Evolutionary conservation across 2,113 vertebrate species (phyloP).

Genomic region (Leuciscus idus): DNA sequence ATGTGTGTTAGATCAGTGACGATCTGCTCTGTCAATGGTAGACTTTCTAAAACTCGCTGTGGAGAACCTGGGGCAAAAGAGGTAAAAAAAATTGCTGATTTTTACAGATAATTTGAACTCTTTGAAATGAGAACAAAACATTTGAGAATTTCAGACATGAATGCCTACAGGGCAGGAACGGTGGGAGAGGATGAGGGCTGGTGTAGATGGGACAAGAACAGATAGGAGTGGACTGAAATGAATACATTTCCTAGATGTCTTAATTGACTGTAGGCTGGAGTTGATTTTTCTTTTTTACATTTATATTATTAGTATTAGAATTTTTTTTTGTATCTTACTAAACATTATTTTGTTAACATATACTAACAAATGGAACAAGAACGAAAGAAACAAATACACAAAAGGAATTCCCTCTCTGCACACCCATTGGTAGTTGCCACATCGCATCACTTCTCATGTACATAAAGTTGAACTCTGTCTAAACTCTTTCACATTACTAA

Average conservation of each 20-base stretch:
- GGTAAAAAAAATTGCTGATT: conserved; percentile 10
- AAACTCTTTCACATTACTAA: neutral
- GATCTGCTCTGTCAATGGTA: neutral
- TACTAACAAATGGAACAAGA: no score
- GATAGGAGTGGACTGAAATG: neutral
- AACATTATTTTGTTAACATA: neutral
- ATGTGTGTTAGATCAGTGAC: neutral
- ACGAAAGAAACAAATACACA: neutral
- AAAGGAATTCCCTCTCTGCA: neutral
- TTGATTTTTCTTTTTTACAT: neutral
- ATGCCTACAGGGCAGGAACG: conserved; percentile 22
- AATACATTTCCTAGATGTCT: neutral
- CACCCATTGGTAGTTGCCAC: neutral
- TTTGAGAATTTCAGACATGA: neutral
- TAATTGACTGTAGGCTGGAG: neutral
- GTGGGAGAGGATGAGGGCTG: neutral
- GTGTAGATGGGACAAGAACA: neutral
- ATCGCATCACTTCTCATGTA: neutral
- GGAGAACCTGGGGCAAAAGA: conserved; percentile 13
- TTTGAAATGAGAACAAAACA: conserved; percentile 17
- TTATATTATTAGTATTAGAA: neutral
- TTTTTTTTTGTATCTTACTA: neutral
- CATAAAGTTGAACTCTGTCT: neutral
- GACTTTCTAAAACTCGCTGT: conserved; percentile 12
- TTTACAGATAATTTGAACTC: conserved; percentile 18